Evolutionary conservation across 2,888 invertebrate species (phyloP), one percentile per base, ranked within the genome.

Genomic region (Cryptophagus acutangulus): DNA sequence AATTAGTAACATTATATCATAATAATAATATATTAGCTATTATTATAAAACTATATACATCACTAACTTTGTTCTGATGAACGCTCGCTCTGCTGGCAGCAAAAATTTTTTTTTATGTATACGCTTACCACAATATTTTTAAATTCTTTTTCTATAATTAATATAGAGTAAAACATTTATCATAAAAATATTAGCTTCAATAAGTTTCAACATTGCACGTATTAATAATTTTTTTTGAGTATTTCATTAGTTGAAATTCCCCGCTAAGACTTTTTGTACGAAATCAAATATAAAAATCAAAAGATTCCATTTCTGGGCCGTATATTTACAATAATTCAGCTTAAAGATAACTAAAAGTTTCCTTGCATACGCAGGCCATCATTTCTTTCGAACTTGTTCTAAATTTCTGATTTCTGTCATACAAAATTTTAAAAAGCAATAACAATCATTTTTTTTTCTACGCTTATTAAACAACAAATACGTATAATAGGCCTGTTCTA

Each of bases 41-140:
- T 56, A 56, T 59, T 63, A 63, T 60, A 63, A 63, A 63, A 63
- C 61, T 63, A 63, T 63, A 56, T 63, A 63, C 63, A 61, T 57
- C 54, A 59, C 59, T 59, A 59, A 58, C 57, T 49, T 47, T 57
- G n/a, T n/a, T n/a, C n/a, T n/a, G n/a, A n/a, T n/a, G n/a, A n/a
- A n/a, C n/a, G n/a, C n/a, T 54, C 46, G 47, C 36, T 43, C 42
- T n/a, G n/a, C n/a, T 43, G 45, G 46, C 47, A 48, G 40, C 50
- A 40, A 25, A 40, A 36, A 36, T 38, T 41, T 42, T 42, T 41
- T 36, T 41, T 38, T 38, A 36, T 17, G 18, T 40, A 39, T 42
- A 45, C 48, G 50, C 50, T 51, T 48, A 50, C 53, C 54, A 54
- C 51, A 46, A 8, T 5, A 46, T 43, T 44, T 45, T 55, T 47